Conservation (phyloP, 2,113 vertebrate genomes). For the Lagopus leucura region DNA sequence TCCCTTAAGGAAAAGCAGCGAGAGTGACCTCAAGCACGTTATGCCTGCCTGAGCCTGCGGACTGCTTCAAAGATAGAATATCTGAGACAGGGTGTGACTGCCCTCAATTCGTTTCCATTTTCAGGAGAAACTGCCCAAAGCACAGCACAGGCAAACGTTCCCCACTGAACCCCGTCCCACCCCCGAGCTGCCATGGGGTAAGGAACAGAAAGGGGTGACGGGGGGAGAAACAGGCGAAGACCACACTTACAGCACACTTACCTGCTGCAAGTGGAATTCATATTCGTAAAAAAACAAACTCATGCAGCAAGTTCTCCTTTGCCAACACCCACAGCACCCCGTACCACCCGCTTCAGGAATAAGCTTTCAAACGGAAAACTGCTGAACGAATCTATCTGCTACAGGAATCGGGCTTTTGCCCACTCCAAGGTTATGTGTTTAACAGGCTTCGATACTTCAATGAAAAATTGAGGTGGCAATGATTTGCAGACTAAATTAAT, state of each 20-base stretch:
- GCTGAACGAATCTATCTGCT: conserved; percentile 58
- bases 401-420: conserved; percentile 35
- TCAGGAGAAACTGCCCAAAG: neutral
- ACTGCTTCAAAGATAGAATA: neutral
- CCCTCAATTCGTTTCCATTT: neutral
- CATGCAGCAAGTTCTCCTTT: neutral
- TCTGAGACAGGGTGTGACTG: rapidly evolving
- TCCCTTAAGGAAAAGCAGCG: neutral
- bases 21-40: neutral
- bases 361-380: conserved; percentile 22
- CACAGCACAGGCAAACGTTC: neutral
- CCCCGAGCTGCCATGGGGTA: neutral
- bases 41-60: neutral
- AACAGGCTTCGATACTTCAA: conserved; percentile 70
- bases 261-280: conserved; percentile 7
- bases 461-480: conserved; percentile 75
- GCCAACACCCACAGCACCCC: neutral
- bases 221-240: neutral
- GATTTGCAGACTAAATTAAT: conserved; percentile 78
- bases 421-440: conserved; percentile 56
- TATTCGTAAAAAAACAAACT: neutral
- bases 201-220: neutral
- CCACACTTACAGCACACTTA: neutral
- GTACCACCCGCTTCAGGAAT: neutral
- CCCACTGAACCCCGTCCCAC: neutral